These are phyloP conservation scores for Crotalus tigris DNA, from an alignment of 2,113 vertebrate genomes.

Conservation along the genomic window DNA sequence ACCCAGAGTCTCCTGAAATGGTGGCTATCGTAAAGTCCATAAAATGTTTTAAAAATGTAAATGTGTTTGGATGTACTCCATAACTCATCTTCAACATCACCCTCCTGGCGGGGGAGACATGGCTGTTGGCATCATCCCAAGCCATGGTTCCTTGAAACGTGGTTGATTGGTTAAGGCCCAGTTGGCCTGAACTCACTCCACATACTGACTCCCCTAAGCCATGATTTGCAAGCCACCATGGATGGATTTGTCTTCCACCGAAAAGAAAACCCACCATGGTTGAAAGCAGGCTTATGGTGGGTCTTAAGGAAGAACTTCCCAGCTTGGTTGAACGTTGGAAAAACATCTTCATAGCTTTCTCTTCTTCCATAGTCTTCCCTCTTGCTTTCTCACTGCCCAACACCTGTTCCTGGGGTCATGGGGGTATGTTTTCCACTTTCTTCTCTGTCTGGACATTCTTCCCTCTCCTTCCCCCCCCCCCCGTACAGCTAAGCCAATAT, in stretches of 20 bases:
- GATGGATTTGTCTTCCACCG: neutral
- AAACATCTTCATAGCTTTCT: constrained; percentile 48
- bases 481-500: constrained; percentile 92
- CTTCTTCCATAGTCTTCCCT: constrained; percentile 27
- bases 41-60: neutral
- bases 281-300: neutral
- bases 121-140: neutral
- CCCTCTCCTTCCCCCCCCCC: constrained; percentile 46
- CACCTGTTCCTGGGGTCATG: neutral
- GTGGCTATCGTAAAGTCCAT: neutral
- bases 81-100: neutral
- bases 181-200: neutral
- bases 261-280: neutral
- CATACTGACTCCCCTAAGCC: neutral
- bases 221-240: neutral
- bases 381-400: neutral
- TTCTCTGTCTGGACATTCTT: constrained; percentile 67
- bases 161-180: neutral
- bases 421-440: constrained; percentile 23
- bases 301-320: neutral
- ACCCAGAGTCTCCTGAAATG: neutral
- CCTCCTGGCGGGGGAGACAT: neutral
- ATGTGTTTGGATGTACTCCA: neutral
- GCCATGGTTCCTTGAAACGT: neutral
- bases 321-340: constrained; percentile 51